Base-by-base conservation (phyloP, 2,797 vertebrate species). In the Mycteria americana region DNA sequence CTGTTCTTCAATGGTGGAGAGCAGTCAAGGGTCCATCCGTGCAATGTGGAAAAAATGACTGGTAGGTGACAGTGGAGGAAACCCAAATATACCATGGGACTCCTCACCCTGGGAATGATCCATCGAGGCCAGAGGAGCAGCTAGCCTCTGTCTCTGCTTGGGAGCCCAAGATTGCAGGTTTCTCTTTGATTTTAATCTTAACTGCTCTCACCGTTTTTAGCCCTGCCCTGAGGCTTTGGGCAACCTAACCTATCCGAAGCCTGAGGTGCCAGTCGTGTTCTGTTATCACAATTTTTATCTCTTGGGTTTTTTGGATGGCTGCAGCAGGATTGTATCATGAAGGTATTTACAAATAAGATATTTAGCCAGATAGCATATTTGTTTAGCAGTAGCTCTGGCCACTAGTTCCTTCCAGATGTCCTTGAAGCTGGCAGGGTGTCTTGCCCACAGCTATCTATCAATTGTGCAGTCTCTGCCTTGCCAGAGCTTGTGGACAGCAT, bases 301-400 rank as follows among this genome's bases (percentile, higher is more conserved):
- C 7, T 48, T 59, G 7, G 23, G 35, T 75, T 46, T 64, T 30
- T 68, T n/a, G 43, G 63, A 35, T 51, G 43, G 6, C 62, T 93
- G 62, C 39, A 77, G 62, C 60, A 35, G 22, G 60, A 57, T 41
- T 60, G n/a, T 65, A 23, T 90, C 35, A 25, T 69, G 48, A 59
- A 64, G 27, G 51, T 69, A 41, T 86, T 91, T 80, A 48, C 64
- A 80, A 33, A 35, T 39, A 9, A 92, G 23, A 30, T 50, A 48
- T 75, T 78, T 56, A 89, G 30, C 63, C 81, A 72, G 75, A 79
- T n/a, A 53, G 30, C 8, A 0, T 57, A 64, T 82, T 93, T 96
- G 48, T 67, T 97, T 94, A 93, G 68, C 63, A 78, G 80, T 51
- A 77, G 39, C 83, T 93, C 41, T 51, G 75, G 56, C 79, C 57